Evolutionary conservation across 2,888 invertebrate species (phyloP).

Genomic region (Machimus atricapillus): DNA sequence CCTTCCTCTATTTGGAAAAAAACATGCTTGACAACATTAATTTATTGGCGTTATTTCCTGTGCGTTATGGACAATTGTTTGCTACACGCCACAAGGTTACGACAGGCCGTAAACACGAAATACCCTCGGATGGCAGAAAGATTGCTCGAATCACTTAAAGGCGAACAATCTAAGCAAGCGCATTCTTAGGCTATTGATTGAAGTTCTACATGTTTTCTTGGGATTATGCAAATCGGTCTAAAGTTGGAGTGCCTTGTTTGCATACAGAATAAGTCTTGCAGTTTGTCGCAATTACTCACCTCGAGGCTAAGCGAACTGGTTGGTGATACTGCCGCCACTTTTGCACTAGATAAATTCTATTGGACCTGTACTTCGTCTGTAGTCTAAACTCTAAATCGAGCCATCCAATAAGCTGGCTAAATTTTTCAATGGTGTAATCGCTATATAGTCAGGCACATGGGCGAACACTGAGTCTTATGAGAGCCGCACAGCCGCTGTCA

Average conservation of each 20-base stretch:
- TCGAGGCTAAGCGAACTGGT: conserved; percentile 8
- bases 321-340: not conserved
- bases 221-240: conserved; percentile 17
- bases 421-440: not conserved
- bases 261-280: conserved; percentile 24
- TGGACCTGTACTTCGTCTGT: not conserved
- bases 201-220: conserved; percentile 6
- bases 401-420: not conserved
- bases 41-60: not conserved
- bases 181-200: not conserved
- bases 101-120: not conserved
- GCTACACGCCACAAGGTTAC: not conserved
- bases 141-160: not conserved
- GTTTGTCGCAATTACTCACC: conserved; percentile 18
- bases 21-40: not conserved
- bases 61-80: not conserved
- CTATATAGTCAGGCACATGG: too few species aligned
- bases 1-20: not conserved
- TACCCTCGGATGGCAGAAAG: not conserved
- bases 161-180: not conserved
- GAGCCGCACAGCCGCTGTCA: not conserved
- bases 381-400: not conserved
- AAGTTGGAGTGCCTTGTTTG: not conserved
- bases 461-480: not conserved
- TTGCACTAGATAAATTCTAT: not conserved